These are phyloP conservation scores for Apis cerana DNA, from an alignment of 1,140 invertebrate species.

Conservation along the genomic window DNA sequence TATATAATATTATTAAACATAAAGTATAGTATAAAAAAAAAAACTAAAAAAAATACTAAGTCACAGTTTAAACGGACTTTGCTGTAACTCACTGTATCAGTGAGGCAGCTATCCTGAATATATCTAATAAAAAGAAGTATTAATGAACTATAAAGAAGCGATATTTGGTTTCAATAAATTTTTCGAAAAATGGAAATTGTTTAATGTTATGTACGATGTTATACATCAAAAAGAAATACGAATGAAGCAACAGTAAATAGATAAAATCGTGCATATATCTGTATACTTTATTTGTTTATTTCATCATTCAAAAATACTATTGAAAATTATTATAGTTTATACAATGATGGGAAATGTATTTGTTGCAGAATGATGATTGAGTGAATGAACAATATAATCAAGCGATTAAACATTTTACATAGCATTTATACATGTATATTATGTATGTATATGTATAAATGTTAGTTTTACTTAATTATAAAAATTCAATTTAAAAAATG, in stretches of 20 bases:
- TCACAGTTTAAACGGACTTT: constrained; percentile 67
- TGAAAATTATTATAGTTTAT: constrained; percentile 68
- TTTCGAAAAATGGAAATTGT: constrained; percentile 42
- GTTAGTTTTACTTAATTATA: constrained; percentile 52
- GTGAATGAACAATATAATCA: constrained; percentile 63
- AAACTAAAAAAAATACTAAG: constrained; percentile 65
- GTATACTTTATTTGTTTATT: constrained; percentile 66
- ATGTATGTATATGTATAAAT: constrained; percentile 56
- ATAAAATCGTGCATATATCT: constrained; percentile 42
- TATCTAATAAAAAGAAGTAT: constrained; percentile 77
- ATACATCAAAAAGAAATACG: constrained; percentile 18
- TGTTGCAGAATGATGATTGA: constrained; percentile 50
- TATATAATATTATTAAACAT: constrained; percentile 71
- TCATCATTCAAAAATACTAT: constrained; percentile 62
- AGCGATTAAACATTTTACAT: constrained; percentile 54
- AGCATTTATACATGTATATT: constrained; percentile 50
- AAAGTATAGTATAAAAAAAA: constrained; percentile 67
- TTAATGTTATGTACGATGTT: constrained; percentile 32
- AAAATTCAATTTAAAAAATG: constrained; percentile 16
- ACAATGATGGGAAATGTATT: constrained; percentile 56
- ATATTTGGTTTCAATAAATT: constrained; percentile 49
- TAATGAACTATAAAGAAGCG: constrained; percentile 67
- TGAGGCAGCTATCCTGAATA: constrained; percentile 74
- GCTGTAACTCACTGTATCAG: constrained; percentile 80
- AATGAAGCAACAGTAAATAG: constrained; percentile 55